Percentiles rank a stretch among this genome's conserved stretches.
Conservation (phyloP, 2,113 vertebrate genomes). For the Lepisosteus oculatus region DNA sequence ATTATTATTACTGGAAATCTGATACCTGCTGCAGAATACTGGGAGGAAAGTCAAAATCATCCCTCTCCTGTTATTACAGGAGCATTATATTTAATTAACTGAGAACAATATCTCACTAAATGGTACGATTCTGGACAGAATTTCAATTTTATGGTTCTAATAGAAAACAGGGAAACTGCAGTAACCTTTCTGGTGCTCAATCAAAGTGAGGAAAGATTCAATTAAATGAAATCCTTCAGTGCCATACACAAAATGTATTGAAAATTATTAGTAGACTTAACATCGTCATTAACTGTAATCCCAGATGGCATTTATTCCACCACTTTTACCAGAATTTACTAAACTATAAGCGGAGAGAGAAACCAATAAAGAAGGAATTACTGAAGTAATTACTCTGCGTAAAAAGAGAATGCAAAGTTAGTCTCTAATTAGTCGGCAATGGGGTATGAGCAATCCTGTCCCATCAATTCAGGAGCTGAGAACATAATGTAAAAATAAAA, state of each 20-base stretch:
- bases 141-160: constrained; percentile 52
- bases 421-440: constrained; percentile 54
- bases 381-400: constrained; percentile 35
- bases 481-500: constrained; percentile 7
- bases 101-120: constrained; percentile 38
- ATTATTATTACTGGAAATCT: not conserved
- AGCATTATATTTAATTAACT: constrained; percentile 39
- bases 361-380: constrained; percentile 37
- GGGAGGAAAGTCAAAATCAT: not conserved
- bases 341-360: constrained; percentile 41
- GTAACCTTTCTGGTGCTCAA: constrained; percentile 44
- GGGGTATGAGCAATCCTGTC: constrained; percentile 18
- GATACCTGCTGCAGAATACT: not conserved
- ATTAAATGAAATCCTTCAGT: constrained; percentile 49
- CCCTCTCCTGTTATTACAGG: constrained; percentile 14
- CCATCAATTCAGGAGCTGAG: constrained; percentile 1
- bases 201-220: constrained; percentile 56
- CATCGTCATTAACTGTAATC: constrained; percentile 49
- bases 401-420: constrained; percentile 36
- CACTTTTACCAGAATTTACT: constrained; percentile 34
- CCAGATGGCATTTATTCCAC: constrained; percentile 37
- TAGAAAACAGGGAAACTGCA: constrained; percentile 45
- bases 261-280: constrained; percentile 40
- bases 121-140: constrained; percentile 36
- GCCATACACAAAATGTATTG: constrained; percentile 37